These are phyloP conservation scores for Gallinago jamesoni DNA, from an alignment of 2,113 vertebrate genomes.

Conservation along the genomic window DNA sequence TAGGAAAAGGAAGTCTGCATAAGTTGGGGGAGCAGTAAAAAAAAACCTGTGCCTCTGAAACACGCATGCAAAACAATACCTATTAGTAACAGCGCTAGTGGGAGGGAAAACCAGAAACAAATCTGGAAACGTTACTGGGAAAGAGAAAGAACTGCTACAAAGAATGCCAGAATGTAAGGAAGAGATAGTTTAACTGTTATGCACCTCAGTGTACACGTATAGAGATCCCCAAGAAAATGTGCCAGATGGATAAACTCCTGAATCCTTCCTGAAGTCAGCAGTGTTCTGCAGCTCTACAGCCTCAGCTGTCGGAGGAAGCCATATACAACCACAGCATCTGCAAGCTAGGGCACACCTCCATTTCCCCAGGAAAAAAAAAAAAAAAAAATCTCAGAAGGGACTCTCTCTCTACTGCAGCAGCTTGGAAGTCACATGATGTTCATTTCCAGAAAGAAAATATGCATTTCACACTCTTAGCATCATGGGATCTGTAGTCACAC, in stretches of 20 bases:
- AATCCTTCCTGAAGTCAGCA: background rate
- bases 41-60: background rate
- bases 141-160: background rate
- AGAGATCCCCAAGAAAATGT: background rate
- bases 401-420: background rate
- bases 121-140: background rate
- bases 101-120: background rate
- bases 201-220: background rate
- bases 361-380: background rate
- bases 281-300: background rate
- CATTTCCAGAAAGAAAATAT: background rate
- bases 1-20: background rate
- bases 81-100: background rate
- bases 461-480: background rate
- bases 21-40: background rate
- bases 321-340: background rate
- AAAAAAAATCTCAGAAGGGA: background rate
- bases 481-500: conserved; percentile 55
- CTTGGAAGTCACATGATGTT: conserved; percentile 13
- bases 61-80: background rate
- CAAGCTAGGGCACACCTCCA: background rate
- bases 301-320: background rate
- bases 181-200: background rate
- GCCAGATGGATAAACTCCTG: background rate
- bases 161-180: background rate